Percentiles rank a stretch among this genome's conserved stretches.
These are phyloP conservation scores for Crotalus tigris DNA, from an alignment of 2,113 vertebrate genomes.

Conservation along the genomic window DNA sequence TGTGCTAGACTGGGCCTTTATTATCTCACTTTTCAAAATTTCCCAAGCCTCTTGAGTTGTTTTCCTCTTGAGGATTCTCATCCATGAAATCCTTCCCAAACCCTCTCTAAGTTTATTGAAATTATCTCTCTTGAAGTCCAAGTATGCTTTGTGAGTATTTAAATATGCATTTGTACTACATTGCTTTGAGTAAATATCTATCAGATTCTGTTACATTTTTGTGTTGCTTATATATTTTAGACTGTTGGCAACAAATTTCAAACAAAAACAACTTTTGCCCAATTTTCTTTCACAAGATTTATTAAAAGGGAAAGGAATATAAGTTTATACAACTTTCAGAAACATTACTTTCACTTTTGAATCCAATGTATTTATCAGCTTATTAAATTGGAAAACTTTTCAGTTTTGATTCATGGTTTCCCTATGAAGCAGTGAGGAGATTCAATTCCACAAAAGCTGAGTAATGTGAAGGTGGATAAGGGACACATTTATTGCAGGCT, in stretches of 20 bases:
- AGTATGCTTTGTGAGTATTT: not conserved
- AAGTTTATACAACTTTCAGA: not conserved
- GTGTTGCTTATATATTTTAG: not conserved
- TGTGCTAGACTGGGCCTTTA: too few species aligned
- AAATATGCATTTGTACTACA: not conserved
- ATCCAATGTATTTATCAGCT: not conserved
- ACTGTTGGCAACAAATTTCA: not conserved
- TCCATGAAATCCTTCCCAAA: too few species aligned
- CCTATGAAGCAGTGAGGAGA: not conserved
- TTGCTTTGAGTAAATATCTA: not conserved
- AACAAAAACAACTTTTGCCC: not conserved
- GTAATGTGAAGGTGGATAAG: not conserved
- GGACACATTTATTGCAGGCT: not conserved
- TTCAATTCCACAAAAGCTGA: not conserved
- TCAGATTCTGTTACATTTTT: not conserved
- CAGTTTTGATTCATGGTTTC: not conserved
- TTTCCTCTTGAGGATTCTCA: too few species aligned
- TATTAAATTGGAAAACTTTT: not conserved
- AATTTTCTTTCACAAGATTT: not conserved
- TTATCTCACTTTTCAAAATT: too few species aligned
- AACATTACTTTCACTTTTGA: not conserved
- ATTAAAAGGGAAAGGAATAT: not conserved
- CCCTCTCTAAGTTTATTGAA: too few species aligned
- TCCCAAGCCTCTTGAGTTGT: too few species aligned
- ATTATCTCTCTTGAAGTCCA: too few species aligned